A percentile compares a stretch with the other conserved stretches of the same genome.
phyloP scores from a whole-genome alignment of 2,888 invertebrate species.

The Drosophila dives region DNA sequence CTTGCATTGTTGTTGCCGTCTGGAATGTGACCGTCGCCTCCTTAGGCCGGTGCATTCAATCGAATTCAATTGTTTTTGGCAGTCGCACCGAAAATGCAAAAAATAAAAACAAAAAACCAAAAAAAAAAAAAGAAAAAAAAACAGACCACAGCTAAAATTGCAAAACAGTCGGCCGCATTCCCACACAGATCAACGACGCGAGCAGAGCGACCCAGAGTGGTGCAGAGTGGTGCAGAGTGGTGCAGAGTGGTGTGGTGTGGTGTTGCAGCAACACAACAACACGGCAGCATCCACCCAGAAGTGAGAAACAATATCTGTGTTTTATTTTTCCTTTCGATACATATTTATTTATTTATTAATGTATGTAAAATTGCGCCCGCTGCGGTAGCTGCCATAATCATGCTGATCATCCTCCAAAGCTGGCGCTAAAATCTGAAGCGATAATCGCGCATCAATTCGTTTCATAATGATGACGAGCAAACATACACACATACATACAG shows the following conservation, averaged over 20 bases:
- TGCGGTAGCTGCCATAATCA: conserved; percentile 64
- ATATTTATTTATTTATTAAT: background rate
- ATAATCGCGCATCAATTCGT: conserved; percentile 82
- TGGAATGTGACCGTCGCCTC: conserved; percentile 74
- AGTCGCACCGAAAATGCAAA: conserved; percentile 62
- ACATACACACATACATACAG: conserved; percentile 13
- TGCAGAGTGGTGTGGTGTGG: conserved; percentile 16
- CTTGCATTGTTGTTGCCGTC: conserved; percentile 68
- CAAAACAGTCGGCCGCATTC: conserved; percentile 78
- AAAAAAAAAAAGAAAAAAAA: conserved; percentile 2
- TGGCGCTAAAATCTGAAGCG: conserved; percentile 79
- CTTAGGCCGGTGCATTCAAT: conserved; percentile 83
- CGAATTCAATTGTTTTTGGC: conserved; percentile 84
- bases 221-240: conserved; percentile 3
- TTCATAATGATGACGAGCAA: conserved; percentile 81
- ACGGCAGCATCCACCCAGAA: conserved; percentile 44
- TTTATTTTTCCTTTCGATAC: conserved; percentile 11
- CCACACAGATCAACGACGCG: conserved; percentile 66
- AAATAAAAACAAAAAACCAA: background rate
- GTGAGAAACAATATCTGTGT: conserved; percentile 41
- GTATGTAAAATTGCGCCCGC: conserved; percentile 59
- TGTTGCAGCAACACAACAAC: conserved; percentile 2
- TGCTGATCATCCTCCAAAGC: conserved; percentile 59
- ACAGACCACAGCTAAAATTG: conserved; percentile 60
- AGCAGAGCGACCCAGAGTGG: conserved; percentile 6